Evolutionary conservation across 2,113 vertebrate species (phyloP).

Genomic region (Globicephala melas): DNA sequence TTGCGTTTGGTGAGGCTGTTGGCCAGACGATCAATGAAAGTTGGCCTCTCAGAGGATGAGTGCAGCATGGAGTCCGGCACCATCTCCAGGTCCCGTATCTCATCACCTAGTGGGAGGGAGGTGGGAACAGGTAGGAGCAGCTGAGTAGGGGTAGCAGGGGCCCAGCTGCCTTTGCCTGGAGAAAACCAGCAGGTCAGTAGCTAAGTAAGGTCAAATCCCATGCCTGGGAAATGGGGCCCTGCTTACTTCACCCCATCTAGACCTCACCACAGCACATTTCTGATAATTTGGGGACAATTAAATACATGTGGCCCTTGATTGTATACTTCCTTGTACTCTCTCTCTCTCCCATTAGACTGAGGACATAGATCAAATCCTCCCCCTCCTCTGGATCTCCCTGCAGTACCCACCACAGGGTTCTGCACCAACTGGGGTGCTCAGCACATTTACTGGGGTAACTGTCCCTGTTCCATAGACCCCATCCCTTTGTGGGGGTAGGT

Average conservation of each 20-base stretch:
- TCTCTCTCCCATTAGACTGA: background rate
- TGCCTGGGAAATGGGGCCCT: background rate
- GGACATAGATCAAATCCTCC: background rate
- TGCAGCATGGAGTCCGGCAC: constrained; percentile 89
- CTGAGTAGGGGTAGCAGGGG: background rate
- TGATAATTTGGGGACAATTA: background rate
- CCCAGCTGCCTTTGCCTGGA: background rate
- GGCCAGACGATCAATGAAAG: constrained; percentile 90
- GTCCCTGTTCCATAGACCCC: background rate
- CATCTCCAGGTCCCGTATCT: constrained; percentile 90
- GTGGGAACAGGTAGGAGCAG: background rate
- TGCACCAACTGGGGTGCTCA: background rate
- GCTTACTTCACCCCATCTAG: background rate
- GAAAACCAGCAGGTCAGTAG: background rate
- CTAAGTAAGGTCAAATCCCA: background rate
- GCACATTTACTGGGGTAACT: background rate
- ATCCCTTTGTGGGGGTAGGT: background rate
- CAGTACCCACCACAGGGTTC: background rate
- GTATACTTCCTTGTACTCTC: background rate
- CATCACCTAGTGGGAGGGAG: constrained; percentile 84
- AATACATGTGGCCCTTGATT: background rate
- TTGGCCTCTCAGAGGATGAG: constrained; percentile 88
- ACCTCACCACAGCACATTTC: background rate
- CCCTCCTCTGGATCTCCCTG: background rate
- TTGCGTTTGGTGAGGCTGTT: constrained; percentile 96